Evolutionary conservation across 64 coral and sea anemone genomes (phyloP).

Genomic region (Trachythela sp.): DNA sequence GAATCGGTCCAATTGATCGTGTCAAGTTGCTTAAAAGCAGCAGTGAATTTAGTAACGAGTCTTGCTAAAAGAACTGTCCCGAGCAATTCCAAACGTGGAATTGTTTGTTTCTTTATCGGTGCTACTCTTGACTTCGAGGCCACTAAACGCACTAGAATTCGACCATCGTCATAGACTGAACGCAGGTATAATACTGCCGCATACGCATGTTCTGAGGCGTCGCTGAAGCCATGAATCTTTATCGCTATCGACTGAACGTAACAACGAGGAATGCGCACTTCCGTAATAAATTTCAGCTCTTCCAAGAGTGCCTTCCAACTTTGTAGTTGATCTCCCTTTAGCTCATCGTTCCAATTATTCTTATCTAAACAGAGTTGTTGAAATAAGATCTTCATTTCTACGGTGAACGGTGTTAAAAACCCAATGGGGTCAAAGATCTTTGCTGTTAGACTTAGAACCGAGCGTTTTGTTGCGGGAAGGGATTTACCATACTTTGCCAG

Average conservation of each 20-base stretch:
- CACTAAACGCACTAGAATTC: background rate
- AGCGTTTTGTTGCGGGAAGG: background rate
- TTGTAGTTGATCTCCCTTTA: background rate
- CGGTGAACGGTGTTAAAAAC: background rate
- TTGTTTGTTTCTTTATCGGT: background rate
- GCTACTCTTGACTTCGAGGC: background rate
- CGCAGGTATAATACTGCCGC: background rate
- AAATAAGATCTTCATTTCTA: background rate
- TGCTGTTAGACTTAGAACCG: background rate
- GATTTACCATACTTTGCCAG: constrained; percentile 11
- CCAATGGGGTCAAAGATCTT: background rate
- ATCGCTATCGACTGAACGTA: constrained; percentile 23
- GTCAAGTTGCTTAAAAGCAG: background rate
- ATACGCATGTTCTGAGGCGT: constrained; percentile 20
- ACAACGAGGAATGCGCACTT: constrained; percentile 34
- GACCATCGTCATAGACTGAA: constrained; percentile 9
- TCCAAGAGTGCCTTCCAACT: constrained; percentile 17
- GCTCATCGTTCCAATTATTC: background rate
- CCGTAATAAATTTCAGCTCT: background rate
- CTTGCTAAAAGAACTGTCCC: background rate
- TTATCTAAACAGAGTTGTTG: constrained; percentile 30
- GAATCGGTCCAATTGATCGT: background rate
- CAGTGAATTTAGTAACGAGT: background rate
- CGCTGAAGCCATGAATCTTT: constrained; percentile 37
- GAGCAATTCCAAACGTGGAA: background rate